Base-by-base conservation (phyloP, 37 sponge, comb jelly and placozoan genomes). In the Corticium candelabrum region DNA sequence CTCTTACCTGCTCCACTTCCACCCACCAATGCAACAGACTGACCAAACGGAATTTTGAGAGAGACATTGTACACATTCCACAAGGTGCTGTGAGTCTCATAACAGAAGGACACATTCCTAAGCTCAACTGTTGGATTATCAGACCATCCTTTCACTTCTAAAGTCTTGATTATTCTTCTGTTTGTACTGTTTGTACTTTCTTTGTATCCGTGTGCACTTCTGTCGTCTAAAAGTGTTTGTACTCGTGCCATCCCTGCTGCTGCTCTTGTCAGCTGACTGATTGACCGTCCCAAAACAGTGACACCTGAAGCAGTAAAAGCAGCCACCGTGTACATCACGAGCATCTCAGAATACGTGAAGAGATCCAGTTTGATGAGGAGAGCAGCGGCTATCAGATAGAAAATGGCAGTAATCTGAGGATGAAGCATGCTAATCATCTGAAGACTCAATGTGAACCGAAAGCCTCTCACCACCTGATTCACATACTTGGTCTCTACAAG, bases 1-100 rank as follows among this genome's bases (percentile, higher is more conserved):
- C 83, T 89, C 78, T 89, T 89, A 3, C 90, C 90, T 11, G 86
- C 74, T 7, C 90, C 86, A 79, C 78, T 83, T 35, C 37, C 41
- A 0, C 90, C 90, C 3, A 89, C 84, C 34, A 89, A 37, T 0
- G 84, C 86, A 34, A 86, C 81, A 34, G 68, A 79, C 74, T 86
- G 70, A 33, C 90, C 80, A 37, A 68, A 40, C 27, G 41, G 15
- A 36, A 89, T 43, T 2, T 33, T 39, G 29, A 89, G 35, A 36
- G 70, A 74, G 27, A 89, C 68, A 39, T 89, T 76, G 74, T 80
- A 86, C 0, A 86, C 74, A 39, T 70, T 84, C 90, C 90, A 89
- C 69, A 80, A 82, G 11, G 80, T 41, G 30, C 84, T 79, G 5
- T 72, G 57, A 0, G 80, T 35, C 21, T 37, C 35, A 80, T 87